phyloP scores from a whole-genome alignment of 2,888 invertebrate genomes.

The Epinotia bilunana region DNA sequence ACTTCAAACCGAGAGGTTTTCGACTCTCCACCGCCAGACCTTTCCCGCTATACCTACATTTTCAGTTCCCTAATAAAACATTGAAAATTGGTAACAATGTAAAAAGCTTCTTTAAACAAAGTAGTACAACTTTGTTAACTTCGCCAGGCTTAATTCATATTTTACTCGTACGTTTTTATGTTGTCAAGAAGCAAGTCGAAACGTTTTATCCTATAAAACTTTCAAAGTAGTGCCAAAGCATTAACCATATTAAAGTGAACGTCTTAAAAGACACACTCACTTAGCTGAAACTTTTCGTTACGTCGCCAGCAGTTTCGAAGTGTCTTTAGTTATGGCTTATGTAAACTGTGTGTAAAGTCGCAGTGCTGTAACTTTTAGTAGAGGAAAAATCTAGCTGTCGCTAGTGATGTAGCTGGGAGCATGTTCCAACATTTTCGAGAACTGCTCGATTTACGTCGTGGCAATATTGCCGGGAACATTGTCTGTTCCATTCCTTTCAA shows the following conservation, averaged over 20 bases:
- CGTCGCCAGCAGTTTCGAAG: neutral
- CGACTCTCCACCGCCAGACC: no score
- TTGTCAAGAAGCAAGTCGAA: neutral
- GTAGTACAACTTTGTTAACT: neutral
- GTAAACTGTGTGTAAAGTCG: neutral
- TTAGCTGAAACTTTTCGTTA: conserved; percentile 9
- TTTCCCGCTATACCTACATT: no score
- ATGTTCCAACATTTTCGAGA: neutral
- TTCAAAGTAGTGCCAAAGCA: conserved; percentile 2
- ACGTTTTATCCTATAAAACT: conserved; percentile 8
- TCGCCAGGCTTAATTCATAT: neutral
- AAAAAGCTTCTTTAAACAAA: no score
- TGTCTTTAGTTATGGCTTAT: neutral
- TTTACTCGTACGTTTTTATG: neutral
- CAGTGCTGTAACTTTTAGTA: neutral
- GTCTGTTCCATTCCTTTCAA: no score
- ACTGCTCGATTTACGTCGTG: neutral
- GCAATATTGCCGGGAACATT: no score
- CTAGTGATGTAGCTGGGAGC: neutral
- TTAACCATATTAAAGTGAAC: conserved; percentile 10
- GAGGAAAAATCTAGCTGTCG: neutral
- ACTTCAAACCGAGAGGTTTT: no score
- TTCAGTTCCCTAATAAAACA: no score
- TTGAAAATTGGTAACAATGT: no score
- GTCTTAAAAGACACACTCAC: conserved; percentile 13